Evolutionary conservation across 2,888 invertebrate genomes (phyloP).

Genomic region (Lomographa bimaculata): DNA sequence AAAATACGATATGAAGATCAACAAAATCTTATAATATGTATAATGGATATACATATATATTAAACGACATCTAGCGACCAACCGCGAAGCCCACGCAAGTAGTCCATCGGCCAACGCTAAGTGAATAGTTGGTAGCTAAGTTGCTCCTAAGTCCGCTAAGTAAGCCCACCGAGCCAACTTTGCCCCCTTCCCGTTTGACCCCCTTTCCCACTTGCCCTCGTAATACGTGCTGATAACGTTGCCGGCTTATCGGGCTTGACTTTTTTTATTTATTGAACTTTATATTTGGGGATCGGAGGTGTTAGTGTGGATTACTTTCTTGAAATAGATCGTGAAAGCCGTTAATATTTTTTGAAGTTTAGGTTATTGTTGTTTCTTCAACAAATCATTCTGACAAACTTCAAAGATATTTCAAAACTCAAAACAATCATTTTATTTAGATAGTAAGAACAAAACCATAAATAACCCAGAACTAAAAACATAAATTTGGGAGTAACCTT

Average conservation of each 20-base stretch:
- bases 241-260: constrained; percentile 24
- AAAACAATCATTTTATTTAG: too few relatives aligned
- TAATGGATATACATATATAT: too few relatives aligned
- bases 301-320: constrained; percentile 10
- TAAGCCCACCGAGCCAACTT: constrained; percentile 39
- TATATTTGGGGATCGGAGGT: constrained; percentile 21
- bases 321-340: not conserved
- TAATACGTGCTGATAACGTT: constrained; percentile 40
- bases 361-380: too few relatives aligned
- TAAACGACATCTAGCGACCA: not conserved
- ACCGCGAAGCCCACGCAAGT: constrained; percentile 39
- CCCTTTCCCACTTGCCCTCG: constrained; percentile 23
- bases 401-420: too few relatives aligned
- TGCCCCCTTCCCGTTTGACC: constrained; percentile 25
- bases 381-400: too few relatives aligned
- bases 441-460: too few relatives aligned
- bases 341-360: constrained; percentile 3
- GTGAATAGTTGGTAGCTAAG: constrained; percentile 53
- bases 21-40: too few relatives aligned
- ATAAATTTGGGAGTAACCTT: too few relatives aligned
- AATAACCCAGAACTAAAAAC: too few relatives aligned
- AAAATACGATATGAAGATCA: too few relatives aligned
- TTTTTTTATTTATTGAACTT: constrained; percentile 30
- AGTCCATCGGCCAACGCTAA: constrained; percentile 45
- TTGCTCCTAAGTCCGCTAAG: constrained; percentile 49